Evolutionary conservation across 2,888 invertebrate genomes (phyloP).

Genomic region (Alviniconcha strummeri): DNA sequence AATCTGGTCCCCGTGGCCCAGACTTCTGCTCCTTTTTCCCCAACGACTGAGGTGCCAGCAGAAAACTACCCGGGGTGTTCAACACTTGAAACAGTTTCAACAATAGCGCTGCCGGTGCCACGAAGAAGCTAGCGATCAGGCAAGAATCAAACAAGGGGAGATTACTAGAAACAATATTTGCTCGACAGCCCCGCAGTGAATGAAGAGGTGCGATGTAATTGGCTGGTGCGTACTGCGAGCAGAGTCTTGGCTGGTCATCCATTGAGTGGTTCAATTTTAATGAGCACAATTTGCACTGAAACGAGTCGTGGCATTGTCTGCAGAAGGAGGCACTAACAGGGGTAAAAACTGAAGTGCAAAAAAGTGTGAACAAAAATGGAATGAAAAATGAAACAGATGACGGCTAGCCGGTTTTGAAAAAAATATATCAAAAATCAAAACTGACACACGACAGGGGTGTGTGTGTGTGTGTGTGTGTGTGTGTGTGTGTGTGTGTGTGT

Average conservation of each 20-base stretch:
- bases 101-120: constrained; percentile 5
- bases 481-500: too few species aligned
- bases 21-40: not conserved
- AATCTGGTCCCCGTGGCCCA: not conserved
- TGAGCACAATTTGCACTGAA: constrained; percentile 18
- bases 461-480: too few species aligned
- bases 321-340: constrained; percentile 12
- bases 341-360: not conserved
- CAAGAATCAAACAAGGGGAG: constrained; percentile 5
- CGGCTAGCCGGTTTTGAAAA: not conserved
- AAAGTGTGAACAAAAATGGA: not conserved
- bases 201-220: constrained; percentile 26
- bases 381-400: not conserved
- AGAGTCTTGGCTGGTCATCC: constrained; percentile 9
- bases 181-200: constrained; percentile 20
- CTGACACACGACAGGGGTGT: not conserved
- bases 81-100: constrained; percentile 9
- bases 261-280: constrained; percentile 18
- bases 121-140: not conserved
- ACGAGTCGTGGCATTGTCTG: constrained; percentile 7
- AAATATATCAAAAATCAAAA: not conserved
- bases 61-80: too few species aligned
- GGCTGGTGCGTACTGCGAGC: constrained; percentile 17
- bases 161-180: constrained; percentile 32
- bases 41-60: not conserved